These are phyloP conservation scores for Spheniscus mendiculus DNA, from an alignment of 2,113 vertebrate genomes.

Conservation along the genomic window DNA sequence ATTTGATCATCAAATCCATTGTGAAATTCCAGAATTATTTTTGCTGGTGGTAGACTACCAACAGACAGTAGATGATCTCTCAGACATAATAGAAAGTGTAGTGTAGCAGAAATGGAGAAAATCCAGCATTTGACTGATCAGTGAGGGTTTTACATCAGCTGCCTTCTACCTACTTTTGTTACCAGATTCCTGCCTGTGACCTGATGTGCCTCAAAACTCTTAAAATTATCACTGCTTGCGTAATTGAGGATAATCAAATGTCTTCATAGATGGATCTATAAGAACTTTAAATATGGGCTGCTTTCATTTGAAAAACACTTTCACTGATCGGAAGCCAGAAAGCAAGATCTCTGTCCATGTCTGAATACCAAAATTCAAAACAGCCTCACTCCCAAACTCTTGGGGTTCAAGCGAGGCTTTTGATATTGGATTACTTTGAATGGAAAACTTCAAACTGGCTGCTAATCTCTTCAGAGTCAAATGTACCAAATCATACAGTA, in stretches of 20 bases:
- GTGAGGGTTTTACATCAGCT: neutral
- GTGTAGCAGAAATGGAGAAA: neutral
- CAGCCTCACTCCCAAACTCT: neutral
- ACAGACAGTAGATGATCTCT: neutral
- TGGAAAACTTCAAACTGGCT: conserved; percentile 39
- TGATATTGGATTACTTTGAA: conserved; percentile 30
- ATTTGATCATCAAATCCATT: neutral
- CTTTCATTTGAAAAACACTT: neutral
- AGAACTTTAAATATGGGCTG: neutral
- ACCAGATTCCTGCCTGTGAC: neutral
- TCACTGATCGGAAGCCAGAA: neutral
- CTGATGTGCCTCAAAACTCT: neutral
- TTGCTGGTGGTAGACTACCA: neutral
- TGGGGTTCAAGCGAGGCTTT: neutral
- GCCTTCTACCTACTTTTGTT: neutral
- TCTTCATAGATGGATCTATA: neutral
- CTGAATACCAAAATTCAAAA: neutral
- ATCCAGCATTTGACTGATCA: neutral
- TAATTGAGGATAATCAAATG: neutral
- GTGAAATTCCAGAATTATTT: neutral
- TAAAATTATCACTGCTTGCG: neutral
- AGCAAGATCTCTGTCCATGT: neutral
- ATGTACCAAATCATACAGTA: neutral
- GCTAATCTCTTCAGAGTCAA: conserved; percentile 5
- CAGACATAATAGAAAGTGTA: neutral